Percentiles rank a stretch among this genome's conserved stretches.
Evolutionary conservation across 2,797 vertebrate species (phyloP).

Genomic region (Mormyrus hasselquistii): DNA sequence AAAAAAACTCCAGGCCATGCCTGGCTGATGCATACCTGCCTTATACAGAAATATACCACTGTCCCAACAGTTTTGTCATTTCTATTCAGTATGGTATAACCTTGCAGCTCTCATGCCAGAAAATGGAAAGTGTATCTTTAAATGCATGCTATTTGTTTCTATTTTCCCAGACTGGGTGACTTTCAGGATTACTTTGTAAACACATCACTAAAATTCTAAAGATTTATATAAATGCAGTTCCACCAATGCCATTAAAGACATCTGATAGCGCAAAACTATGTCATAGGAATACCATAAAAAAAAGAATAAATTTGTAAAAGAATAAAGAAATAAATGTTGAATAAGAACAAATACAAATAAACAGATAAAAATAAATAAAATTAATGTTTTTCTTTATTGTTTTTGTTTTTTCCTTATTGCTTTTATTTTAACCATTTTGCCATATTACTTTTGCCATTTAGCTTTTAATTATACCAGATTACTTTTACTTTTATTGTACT

Average conservation of each 20-base stretch:
- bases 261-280: not conserved
- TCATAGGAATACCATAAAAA: not conserved
- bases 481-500: not conserved
- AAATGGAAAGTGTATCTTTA: not conserved
- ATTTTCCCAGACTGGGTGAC: not conserved
- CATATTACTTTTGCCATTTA: not conserved
- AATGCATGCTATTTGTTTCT: not conserved
- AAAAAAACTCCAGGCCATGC: conserved; percentile 16
- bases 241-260: not conserved
- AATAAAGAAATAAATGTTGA: not conserved
- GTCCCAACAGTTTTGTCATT: conserved; percentile 17
- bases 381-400: not conserved
- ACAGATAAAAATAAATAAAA: not conserved
- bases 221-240: not conserved
- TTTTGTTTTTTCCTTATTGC: not conserved
- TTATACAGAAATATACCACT: conserved; percentile 23
- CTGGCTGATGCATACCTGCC: conserved; percentile 21
- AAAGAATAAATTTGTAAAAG: not conserved
- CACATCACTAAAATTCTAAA: not conserved
- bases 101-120: not conserved
- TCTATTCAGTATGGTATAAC: not conserved
- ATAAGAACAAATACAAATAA: not conserved
- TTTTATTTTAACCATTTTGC: not conserved
- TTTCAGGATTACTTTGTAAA: not conserved
- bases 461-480: not conserved